Percentiles rank a stretch among this genome's conserved stretches.
phyloP scores from a whole-genome alignment of 1,140 invertebrate genomes.

The Drosophila auraria region DNA sequence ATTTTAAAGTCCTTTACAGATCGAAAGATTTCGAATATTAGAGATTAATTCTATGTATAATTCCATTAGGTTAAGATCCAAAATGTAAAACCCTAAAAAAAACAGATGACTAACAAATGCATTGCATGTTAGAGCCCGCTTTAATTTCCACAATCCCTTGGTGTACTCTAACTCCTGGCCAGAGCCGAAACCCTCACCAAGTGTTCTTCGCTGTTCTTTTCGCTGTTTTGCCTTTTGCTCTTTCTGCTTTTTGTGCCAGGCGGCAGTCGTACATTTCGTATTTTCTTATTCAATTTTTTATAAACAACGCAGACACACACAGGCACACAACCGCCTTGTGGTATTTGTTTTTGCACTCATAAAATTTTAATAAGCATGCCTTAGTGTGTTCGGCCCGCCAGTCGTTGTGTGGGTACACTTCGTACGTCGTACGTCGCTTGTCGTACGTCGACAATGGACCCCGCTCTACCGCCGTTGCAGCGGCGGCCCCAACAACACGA shows the following conservation, averaged over 20 bases:
- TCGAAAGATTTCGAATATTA: not conserved
- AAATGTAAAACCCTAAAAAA: not conserved
- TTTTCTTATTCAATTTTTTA: slow-evolving; percentile 71
- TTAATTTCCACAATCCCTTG: slow-evolving; percentile 3
- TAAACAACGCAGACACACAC: slow-evolving; percentile 49
- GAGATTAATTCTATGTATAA: not conserved
- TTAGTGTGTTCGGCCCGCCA: slow-evolving; percentile 7
- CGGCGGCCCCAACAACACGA: slow-evolving; percentile 1
- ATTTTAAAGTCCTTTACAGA: no score
- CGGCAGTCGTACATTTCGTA: slow-evolving; percentile 40
- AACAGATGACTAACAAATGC: not conserved
- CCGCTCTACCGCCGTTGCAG: slow-evolving; percentile 18
- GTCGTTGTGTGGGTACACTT: slow-evolving; percentile 31
- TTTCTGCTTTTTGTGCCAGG: slow-evolving; percentile 46
- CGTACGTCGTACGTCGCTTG: slow-evolving; percentile 9
- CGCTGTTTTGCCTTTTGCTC: not conserved
- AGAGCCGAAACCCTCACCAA: slow-evolving; percentile 4
- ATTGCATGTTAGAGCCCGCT: not conserved
- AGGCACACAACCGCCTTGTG: slow-evolving; percentile 24
- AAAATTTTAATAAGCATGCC: slow-evolving; percentile 72
- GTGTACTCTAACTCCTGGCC: slow-evolving; percentile 8
- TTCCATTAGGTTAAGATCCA: not conserved
- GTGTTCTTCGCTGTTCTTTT: slow-evolving; percentile 14
- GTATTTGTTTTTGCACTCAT: slow-evolving; percentile 69
- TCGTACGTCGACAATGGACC: slow-evolving; percentile 36